A percentile compares a stretch with the other conserved stretches of the same genome.
These are phyloP conservation scores for Xestia c-nigrum DNA, from an alignment of 2,888 invertebrate genomes.

Conservation along the genomic window DNA sequence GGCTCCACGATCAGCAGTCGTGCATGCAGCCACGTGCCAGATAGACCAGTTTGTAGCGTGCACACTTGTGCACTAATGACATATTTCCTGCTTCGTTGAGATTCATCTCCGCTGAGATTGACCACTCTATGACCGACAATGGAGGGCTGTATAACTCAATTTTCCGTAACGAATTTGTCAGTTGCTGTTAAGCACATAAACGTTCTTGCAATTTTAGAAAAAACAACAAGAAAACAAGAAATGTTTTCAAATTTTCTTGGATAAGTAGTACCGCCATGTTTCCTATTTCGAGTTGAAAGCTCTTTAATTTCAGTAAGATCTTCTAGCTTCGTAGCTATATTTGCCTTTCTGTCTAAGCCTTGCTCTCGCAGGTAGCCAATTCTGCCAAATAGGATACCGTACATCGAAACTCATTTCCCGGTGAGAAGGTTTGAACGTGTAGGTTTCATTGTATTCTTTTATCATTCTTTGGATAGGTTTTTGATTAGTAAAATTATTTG, in stretches of 20 bases:
- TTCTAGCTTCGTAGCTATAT: constrained; percentile 45
- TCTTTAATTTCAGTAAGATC: constrained; percentile 62
- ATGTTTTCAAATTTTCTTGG: background rate
- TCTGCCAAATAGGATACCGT: constrained; percentile 71
- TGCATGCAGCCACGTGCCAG: background rate
- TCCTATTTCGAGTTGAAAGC: constrained; percentile 41
- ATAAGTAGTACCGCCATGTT: constrained; percentile 30
- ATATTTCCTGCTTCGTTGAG: background rate
- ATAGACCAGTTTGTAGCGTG: background rate
- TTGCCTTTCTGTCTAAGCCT: constrained; percentile 61
- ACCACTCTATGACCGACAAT: background rate
- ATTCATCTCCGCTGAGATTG: background rate
- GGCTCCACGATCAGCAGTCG: background rate
- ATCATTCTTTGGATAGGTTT: background rate
- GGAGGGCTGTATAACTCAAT: background rate
- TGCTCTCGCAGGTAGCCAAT: constrained; percentile 70
- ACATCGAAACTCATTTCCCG: constrained; percentile 46
- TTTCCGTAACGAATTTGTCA: background rate
- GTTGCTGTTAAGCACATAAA: background rate
- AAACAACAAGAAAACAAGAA: background rate
- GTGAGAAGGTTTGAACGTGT: background rate
- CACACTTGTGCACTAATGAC: background rate
- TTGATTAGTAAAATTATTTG: background rate
- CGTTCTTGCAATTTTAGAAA: background rate
- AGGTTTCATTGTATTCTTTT: constrained; percentile 15